phyloP scores from a whole-genome alignment of 2,113 vertebrate genomes.

The Mustelus asterias region DNA sequence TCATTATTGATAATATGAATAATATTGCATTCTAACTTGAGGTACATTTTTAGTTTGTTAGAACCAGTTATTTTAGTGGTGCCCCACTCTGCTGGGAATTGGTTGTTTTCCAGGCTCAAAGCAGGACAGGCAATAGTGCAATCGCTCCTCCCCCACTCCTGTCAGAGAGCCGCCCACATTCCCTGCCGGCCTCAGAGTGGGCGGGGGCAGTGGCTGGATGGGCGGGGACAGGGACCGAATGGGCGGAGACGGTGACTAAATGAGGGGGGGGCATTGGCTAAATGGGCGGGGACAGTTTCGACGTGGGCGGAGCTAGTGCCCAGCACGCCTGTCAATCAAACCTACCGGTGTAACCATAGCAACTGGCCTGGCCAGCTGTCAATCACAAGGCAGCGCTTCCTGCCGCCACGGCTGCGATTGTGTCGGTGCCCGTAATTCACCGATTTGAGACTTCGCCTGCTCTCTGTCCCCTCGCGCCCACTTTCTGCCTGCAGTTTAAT shows the following conservation, averaged over 20 bases:
- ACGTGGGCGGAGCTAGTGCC: not conserved
- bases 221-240: not conserved
- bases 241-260: too few species aligned
- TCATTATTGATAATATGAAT: not conserved
- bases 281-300: not conserved
- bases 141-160: not conserved
- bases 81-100: not conserved
- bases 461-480: too few species aligned
- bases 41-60: not conserved
- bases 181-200: not conserved
- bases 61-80: not conserved
- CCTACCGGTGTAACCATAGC: not conserved
- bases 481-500: not conserved
- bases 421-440: not conserved
- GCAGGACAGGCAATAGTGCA: not conserved
- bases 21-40: not conserved
- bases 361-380: not conserved
- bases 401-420: conserved; percentile 6
- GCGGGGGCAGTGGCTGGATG: not conserved
- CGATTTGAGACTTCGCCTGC: not conserved
- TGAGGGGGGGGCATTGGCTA: too few species aligned
- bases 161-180: not conserved
- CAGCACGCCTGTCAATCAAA: not conserved
- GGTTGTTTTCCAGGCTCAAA: not conserved
- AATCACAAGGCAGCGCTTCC: not conserved